Percentiles rank a stretch among this genome's conserved stretches.
These are phyloP conservation scores for Ictalurus punctatus DNA, from an alignment of 2,113 vertebrate species.

Conservation along the genomic window DNA sequence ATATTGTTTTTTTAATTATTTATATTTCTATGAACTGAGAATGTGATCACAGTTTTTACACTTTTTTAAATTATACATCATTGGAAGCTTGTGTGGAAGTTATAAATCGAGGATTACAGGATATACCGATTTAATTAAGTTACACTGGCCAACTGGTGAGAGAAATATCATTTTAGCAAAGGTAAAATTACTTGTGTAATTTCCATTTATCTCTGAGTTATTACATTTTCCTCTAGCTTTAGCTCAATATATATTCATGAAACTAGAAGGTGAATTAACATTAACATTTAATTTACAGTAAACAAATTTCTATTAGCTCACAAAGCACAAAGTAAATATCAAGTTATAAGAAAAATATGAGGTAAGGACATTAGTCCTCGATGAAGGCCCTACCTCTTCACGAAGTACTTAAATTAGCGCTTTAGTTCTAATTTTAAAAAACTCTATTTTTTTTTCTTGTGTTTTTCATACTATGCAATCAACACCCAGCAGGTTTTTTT, in stretches of 20 bases:
- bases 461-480: background rate
- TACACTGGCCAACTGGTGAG: background rate
- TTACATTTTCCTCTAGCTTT: background rate
- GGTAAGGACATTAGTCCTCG: background rate
- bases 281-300: background rate
- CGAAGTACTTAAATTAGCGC: background rate
- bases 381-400: background rate
- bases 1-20: background rate
- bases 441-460: background rate
- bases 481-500: background rate
- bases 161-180: background rate
- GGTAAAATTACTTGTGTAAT: background rate
- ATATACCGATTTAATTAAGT: background rate
- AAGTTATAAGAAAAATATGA: background rate
- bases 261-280: background rate
- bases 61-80: background rate
- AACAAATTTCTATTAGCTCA: background rate
- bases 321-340: background rate
- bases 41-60: background rate
- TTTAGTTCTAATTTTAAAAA: background rate
- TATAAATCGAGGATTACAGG: background rate
- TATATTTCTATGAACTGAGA: background rate
- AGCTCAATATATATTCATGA: background rate
- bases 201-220: background rate
- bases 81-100: background rate